Evolutionary conservation across 2,797 vertebrate genomes (phyloP).

Genomic region (Dendrocincla tyrannina): DNA sequence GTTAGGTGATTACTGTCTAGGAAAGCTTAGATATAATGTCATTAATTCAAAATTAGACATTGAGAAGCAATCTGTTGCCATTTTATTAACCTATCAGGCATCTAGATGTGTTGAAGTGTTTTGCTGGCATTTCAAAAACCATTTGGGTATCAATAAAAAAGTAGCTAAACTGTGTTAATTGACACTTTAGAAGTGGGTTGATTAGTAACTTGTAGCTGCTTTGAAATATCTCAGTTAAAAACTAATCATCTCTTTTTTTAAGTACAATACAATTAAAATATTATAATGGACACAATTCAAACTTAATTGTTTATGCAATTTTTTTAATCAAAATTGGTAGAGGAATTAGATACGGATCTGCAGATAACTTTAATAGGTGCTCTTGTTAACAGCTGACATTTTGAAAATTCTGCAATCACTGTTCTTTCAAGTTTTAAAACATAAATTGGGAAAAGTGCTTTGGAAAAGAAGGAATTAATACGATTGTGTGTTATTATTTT

Average conservation of each 20-base stretch:
- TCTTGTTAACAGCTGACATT: background rate
- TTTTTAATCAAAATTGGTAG: background rate
- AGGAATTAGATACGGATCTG: background rate
- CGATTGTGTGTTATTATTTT: background rate
- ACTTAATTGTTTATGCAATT: slow-evolving; percentile 16
- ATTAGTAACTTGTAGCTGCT: background rate
- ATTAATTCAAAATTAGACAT: slow-evolving; percentile 32
- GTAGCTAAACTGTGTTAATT: slow-evolving; percentile 33
- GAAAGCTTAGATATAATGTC: background rate
- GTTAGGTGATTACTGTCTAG: background rate
- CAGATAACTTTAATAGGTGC: background rate
- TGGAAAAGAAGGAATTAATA: background rate
- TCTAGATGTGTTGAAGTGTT: background rate
- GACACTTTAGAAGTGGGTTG: background rate
- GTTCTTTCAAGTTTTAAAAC: background rate
- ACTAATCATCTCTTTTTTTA: background rate
- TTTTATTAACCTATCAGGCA: slow-evolving; percentile 17
- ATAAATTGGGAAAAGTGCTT: background rate
- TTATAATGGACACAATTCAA: slow-evolving; percentile 29
- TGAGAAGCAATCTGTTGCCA: slow-evolving; percentile 11
- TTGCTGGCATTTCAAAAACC: background rate
- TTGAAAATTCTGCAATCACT: background rate
- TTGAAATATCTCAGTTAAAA: background rate
- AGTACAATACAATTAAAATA: background rate
- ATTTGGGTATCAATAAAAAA: slow-evolving; percentile 13